These are phyloP conservation scores for Vespertilio murinus DNA, from an alignment of 2,797 vertebrate species.

Conservation along the genomic window DNA sequence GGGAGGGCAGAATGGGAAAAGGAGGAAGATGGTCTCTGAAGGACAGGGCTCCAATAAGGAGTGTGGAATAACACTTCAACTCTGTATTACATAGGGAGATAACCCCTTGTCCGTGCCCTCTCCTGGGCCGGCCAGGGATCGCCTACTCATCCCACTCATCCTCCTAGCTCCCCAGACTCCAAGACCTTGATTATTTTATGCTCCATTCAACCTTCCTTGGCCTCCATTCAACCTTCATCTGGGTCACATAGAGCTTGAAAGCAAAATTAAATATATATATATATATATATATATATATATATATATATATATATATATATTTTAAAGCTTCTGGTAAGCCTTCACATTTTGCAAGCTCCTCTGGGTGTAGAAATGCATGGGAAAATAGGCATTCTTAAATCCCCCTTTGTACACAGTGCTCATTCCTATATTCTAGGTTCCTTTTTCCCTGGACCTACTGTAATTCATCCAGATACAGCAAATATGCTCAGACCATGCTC, in stretches of 20 bases:
- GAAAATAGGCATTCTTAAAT: background rate
- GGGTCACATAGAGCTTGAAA: background rate
- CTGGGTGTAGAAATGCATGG: background rate
- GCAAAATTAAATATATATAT: background rate
- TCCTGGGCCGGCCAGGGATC: background rate
- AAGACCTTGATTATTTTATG: background rate
- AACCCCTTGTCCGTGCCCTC: background rate
- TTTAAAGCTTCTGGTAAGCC: background rate
- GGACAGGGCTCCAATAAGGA: accelerated
- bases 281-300: background rate
- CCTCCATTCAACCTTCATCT: too few relatives aligned
- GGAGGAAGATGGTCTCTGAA: background rate
- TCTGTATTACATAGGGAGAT: too few relatives aligned
- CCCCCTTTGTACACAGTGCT: background rate
- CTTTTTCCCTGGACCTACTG: background rate
- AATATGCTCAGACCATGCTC: background rate
- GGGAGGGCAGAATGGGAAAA: too few relatives aligned
- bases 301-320: background rate
- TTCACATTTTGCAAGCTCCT: background rate
- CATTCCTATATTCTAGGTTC: background rate
- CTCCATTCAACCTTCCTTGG: background rate
- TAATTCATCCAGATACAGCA: background rate
- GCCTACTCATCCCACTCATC: too few relatives aligned
- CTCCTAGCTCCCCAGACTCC: background rate
- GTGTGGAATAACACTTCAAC: background rate